phyloP scores from a whole-genome alignment of 2,888 invertebrate genomes.

The Arrhopalites spinosus region DNA sequence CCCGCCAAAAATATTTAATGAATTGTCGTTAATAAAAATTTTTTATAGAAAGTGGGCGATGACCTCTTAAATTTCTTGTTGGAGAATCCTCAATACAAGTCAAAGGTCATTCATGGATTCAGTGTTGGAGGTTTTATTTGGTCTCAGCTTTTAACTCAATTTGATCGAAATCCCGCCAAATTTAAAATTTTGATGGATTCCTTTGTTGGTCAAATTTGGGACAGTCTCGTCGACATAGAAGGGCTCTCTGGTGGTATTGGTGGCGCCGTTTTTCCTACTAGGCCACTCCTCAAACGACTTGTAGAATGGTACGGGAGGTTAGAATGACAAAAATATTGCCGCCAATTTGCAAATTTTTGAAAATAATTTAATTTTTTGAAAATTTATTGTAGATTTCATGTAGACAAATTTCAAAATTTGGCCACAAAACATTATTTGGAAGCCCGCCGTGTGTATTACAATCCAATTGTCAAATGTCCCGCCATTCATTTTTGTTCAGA shows the following conservation, averaged over 20 bases:
- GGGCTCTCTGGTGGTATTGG: conserved; percentile 64
- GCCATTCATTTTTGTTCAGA: not conserved
- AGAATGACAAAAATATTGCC: conserved; percentile 41
- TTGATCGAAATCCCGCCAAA: conserved; percentile 63
- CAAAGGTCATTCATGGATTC: conserved; percentile 82
- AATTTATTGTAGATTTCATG: too few species aligned
- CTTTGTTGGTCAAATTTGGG: conserved; percentile 82
- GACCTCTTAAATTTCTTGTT: conserved; percentile 77
- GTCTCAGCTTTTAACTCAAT: conserved; percentile 74
- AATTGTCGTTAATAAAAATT: not conserved
- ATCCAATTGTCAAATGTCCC: too few species aligned
- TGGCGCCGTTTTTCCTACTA: conserved; percentile 63
- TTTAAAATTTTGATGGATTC: conserved; percentile 59
- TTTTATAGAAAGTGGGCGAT: conserved; percentile 71
- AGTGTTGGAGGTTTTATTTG: conserved; percentile 79
- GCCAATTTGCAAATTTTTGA: too few species aligned
- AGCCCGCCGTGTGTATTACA: too few species aligned
- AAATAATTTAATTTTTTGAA: too few species aligned
- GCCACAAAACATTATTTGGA: too few species aligned
- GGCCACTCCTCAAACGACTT: conserved; percentile 60
- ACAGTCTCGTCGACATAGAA: conserved; percentile 67
- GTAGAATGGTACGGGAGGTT: conserved; percentile 62
- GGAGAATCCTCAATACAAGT: conserved; percentile 68
- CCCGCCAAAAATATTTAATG: not conserved
- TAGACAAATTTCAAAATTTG: too few species aligned